Percentiles rank a stretch among this genome's conserved stretches.
Conservation (phyloP, 1,140 invertebrate genomes). For the Eubasilissa regina region DNA sequence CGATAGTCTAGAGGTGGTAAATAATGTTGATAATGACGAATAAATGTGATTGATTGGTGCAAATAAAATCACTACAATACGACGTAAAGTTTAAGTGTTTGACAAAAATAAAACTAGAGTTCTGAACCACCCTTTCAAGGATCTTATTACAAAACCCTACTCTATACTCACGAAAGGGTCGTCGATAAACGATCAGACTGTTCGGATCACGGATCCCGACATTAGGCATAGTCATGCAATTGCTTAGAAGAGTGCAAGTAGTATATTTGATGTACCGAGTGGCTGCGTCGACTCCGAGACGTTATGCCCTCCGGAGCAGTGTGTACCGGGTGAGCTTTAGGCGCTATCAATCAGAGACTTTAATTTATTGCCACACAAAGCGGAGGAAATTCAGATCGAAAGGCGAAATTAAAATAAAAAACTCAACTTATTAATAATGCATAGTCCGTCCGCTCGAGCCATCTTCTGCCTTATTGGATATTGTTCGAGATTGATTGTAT, state of each 20-base stretch:
- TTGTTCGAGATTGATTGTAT: not conserved
- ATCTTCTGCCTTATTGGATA: not conserved
- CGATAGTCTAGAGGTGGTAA: no score
- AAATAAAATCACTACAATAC: no score
- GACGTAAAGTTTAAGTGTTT: no score
- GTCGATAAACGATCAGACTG: no score
- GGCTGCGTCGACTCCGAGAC: slow-evolving; percentile 11
- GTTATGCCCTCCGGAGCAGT: not conserved
- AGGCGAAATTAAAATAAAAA: slow-evolving; percentile 21
- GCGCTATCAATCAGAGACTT: slow-evolving; percentile 44
- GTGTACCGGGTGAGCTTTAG: slow-evolving; percentile 19
- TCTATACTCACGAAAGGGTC: no score
- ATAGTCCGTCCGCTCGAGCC: not conserved
- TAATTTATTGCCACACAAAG: slow-evolving; percentile 41
- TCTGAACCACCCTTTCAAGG: no score
- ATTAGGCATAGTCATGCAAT: no score
- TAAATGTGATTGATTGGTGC: no score
- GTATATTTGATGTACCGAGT: slow-evolving; percentile 3
- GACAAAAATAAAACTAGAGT: no score
- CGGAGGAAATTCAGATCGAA: slow-evolving; percentile 28
- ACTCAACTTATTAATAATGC: slow-evolving; percentile 7
- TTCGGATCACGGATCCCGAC: no score
- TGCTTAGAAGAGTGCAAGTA: not conserved
- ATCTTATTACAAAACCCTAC: no score
- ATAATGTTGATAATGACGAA: no score